Evolutionary conservation across 37 sponge, comb jelly and placozoan species (phyloP), one percentile per base, ranked within the genome.

Genomic region (Theonella swinhoei): DNA sequence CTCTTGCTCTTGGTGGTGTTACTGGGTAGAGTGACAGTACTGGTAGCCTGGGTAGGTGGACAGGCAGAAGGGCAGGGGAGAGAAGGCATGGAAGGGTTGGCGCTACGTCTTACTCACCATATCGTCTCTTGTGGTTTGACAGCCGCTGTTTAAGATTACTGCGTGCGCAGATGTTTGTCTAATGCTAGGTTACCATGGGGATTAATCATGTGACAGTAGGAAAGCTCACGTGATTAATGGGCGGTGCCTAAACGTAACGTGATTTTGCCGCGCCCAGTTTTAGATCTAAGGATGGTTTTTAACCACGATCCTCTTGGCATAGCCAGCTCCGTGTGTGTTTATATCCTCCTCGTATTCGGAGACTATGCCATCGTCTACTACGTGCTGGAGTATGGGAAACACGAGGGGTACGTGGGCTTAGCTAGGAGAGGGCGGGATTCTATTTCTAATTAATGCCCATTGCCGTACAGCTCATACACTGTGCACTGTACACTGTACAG

Each of bases 301-400:
- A 76, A 85, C 65, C 60, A 38, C 0, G 75, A 85, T 68, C 84
- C 86, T 4, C 42, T 86, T 29, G 93, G 93, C 19, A 40, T 93
- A n/a, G n/a, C 38, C 9, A 60, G 35, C 14, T 31, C 82, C 20
- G 19, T 62, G 0, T 28, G 40, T 3, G 93, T 86, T 47, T 85
- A 89, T 58, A 47, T 85, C 23, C 59, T 93, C 28, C 40, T 93
- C 30, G 1, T 86, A 26, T 93, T 74, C 33, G 86, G 81, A n/a
- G 93, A 93, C 72, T 81, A 82, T 47, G 59, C 79, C 19, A 26
- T 72, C 5, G 90, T 89, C 60, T 86, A 82, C 35, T 68, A 83
- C 19, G 93, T 93, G 35, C 85, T 93, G 28, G 90, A 93, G 37
- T 86, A 86, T 66, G 90, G 90, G 0, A 42, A 70, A n/a, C 25